These are phyloP conservation scores for Dryomyza anilis DNA, from an alignment of 2,888 invertebrate species.

Conservation along the genomic window DNA sequence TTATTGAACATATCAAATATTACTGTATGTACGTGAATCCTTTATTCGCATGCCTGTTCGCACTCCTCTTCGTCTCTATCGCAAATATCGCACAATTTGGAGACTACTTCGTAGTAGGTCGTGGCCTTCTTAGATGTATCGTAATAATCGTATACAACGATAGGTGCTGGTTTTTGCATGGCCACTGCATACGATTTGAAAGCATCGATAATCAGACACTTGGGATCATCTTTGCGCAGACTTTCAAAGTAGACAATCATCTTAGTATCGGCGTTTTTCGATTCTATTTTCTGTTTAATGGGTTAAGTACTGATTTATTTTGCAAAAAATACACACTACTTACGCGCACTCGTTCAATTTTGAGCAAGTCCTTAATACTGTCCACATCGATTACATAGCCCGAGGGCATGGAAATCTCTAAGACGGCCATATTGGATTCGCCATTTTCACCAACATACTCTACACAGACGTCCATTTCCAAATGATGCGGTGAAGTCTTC, in stretches of 20 bases:
- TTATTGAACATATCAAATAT: no score
- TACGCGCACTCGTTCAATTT: slow-evolving; percentile 61
- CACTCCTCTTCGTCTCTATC: slow-evolving; percentile 65
- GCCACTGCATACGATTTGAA: slow-evolving; percentile 83
- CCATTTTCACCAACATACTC: slow-evolving; percentile 66
- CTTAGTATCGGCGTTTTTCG: slow-evolving; percentile 68
- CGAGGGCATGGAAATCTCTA: slow-evolving; percentile 87
- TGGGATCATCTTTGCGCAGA: slow-evolving; percentile 66
- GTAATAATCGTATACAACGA: slow-evolving; percentile 88
- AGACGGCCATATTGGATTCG: slow-evolving; percentile 85
- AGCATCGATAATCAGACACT: slow-evolving; percentile 83
- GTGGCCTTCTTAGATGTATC: slow-evolving; percentile 69
- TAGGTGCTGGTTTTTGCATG: slow-evolving; percentile 82
- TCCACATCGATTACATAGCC: slow-evolving; percentile 85
- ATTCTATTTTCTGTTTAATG: slow-evolving; percentile 66
- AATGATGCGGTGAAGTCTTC: slow-evolving; percentile 73
- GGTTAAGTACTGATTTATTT: background rate
- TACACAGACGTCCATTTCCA: slow-evolving; percentile 82
- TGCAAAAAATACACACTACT: slow-evolving; percentile 29
- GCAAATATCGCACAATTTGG: slow-evolving; percentile 78
- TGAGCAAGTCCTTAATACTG: slow-evolving; percentile 69
- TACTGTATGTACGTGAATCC: background rate
- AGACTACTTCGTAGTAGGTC: slow-evolving; percentile 47
- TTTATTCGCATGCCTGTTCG: slow-evolving; percentile 34
- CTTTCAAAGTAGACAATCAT: slow-evolving; percentile 77